Percentiles rank a stretch among this genome's conserved stretches.
Conservation (phyloP, 2,113 vertebrate species). For the Copsychus sechellarum region DNA sequence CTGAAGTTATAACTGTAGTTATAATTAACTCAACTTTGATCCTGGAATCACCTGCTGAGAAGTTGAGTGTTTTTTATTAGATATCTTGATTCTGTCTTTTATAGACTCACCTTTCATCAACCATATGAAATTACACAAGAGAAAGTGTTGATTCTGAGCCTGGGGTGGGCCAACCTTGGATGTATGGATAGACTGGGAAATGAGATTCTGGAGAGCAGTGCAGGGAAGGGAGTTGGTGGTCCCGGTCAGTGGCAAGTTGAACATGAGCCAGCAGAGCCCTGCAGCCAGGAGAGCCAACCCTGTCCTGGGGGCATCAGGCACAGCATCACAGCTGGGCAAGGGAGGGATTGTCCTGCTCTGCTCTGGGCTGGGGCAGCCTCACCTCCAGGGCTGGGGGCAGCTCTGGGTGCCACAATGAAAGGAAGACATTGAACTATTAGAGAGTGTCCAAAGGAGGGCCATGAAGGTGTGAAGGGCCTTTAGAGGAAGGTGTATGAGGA, state of each 20-base stretch:
- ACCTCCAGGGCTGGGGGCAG: background rate
- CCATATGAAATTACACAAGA: background rate
- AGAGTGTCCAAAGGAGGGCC: background rate
- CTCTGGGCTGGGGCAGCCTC: accelerated
- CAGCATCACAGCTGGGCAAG: background rate
- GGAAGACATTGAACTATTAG: background rate
- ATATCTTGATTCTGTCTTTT: background rate
- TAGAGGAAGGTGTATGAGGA: accelerated
- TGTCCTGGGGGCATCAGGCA: background rate
- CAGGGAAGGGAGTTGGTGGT: background rate
- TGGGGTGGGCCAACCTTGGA: accelerated
- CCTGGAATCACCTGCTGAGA: background rate
- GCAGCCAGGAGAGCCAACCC: background rate
- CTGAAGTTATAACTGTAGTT: background rate
- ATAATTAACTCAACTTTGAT: background rate
- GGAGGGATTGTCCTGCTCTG: background rate
- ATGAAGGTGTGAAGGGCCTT: background rate
- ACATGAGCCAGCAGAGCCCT: background rate
- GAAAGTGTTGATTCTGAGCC: accelerated
- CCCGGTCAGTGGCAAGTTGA: accelerated
- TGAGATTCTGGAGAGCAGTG: background rate
- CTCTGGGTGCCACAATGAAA: background rate
- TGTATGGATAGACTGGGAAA: background rate
- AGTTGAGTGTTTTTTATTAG: background rate
- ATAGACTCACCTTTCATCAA: background rate